Percentiles rank a stretch among this genome's conserved stretches.
Evolutionary conservation across 2,797 vertebrate species (phyloP).

Genomic region (Cynodonichthys magdalenae): DNA sequence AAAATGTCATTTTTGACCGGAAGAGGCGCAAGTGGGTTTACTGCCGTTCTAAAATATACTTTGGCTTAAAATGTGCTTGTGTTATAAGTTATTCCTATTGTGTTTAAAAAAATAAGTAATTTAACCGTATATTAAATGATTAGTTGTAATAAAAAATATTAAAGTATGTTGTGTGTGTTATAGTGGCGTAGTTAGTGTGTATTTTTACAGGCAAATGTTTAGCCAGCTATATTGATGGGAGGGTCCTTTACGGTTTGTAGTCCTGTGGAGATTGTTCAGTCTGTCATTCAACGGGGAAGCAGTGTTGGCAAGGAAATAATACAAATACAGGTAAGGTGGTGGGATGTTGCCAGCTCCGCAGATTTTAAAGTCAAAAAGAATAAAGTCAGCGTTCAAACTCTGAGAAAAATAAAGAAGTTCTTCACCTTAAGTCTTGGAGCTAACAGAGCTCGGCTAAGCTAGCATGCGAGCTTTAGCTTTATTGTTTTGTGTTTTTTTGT

Average conservation of each 20-base stretch:
- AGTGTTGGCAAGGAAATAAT: slow-evolving; percentile 11
- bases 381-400: too few relatives aligned
- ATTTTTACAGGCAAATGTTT: slow-evolving; percentile 37
- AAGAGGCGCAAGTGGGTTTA: too few relatives aligned
- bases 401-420: background rate
- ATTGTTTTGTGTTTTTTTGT: background rate
- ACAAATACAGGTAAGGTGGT: slow-evolving; percentile 45
- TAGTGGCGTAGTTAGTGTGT: background rate
- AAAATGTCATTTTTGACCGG: too few relatives aligned
- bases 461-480: background rate
- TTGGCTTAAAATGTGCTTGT: too few relatives aligned
- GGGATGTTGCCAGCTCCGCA: fast-evolving
- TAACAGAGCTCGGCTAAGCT: slow-evolving; percentile 21
- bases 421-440: background rate
- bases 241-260: slow-evolving; percentile 65
- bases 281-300: slow-evolving; percentile 46
- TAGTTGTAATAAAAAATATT: background rate
- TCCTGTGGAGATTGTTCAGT: slow-evolving; percentile 16
- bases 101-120: too few relatives aligned
- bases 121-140: too few relatives aligned
- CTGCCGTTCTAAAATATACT: too few relatives aligned
- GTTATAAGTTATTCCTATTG: too few relatives aligned
- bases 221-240: background rate
- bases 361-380: fast-evolving
- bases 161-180: too few relatives aligned